Evolutionary conservation across 1,140 invertebrate genomes (phyloP).

Genomic region (Panagrolaimus sp.): DNA sequence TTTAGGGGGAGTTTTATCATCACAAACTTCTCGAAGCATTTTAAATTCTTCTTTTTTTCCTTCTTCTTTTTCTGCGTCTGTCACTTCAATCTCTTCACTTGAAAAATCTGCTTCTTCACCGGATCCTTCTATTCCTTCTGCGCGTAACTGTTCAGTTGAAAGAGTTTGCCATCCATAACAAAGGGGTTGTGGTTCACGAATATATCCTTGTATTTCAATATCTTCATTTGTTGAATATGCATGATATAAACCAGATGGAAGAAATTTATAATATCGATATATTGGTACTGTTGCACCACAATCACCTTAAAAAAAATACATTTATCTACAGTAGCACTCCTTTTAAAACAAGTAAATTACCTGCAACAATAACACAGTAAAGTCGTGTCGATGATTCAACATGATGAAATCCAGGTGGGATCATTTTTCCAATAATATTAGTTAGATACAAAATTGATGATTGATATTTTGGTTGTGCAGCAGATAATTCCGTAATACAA

Average conservation of each 20-base stretch:
- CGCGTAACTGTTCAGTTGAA: background rate
- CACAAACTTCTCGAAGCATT: background rate
- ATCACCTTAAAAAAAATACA: background rate
- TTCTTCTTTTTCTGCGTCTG: too few species aligned
- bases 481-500: background rate
- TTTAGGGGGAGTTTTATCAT: background rate
- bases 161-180: background rate
- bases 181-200: background rate
- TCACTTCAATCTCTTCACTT: background rate
- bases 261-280: background rate
- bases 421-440: background rate
- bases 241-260: background rate
- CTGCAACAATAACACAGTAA: background rate
- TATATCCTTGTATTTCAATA: background rate
- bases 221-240: background rate
- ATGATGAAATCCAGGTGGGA: background rate
- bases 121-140: background rate
- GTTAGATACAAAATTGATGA: background rate
- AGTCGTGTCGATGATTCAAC: background rate
- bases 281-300: conserved; percentile 5
- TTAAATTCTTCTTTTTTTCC: background rate
- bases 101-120: background rate
- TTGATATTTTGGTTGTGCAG: background rate
- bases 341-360: background rate
- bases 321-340: too few species aligned